Evolutionary conservation across 2,888 invertebrate species (phyloP), one percentile per base, ranked within the genome.

Genomic region (Ecliptopera silaceata): DNA sequence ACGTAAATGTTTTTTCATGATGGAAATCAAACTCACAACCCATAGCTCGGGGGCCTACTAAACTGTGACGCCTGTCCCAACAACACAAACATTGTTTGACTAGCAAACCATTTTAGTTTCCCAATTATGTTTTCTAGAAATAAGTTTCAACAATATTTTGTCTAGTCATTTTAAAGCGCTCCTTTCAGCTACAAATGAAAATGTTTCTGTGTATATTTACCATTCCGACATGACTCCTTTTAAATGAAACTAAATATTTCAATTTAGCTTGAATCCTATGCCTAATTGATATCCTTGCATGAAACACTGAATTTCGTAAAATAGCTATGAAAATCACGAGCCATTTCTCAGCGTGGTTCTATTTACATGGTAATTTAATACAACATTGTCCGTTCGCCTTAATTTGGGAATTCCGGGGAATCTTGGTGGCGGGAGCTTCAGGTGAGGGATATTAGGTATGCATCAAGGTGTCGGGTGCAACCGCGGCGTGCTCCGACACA

Each of bases 401-500:
- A 56, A 67, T 62, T 63, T 59, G 56, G 58, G 51, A 62, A 61
- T 55, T 57, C 53, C 44, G 45, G 45, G 11, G 45, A 53, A 46
- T 54, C 52, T 50, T 32, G 31, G n/a, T 15, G 11, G 48, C 46
- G 52, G 41, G 38, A 54, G 61, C 51, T 58, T 61, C 74, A 74
- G 75, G 72, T 75, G 69, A 75, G 67, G 64, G 68, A 73, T 75
- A 73, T 74, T 70, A 73, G 70, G 66, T 69, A 75, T 75, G 69
- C 70, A 69, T 75, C 74, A 74, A 69, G 70, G 69, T 74, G 72
- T 64, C 61, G 60, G 53, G 56, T 46, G 64, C 55, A 48, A 69
- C 66, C 68, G 56, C 55, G 58, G 55, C 51, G 61, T 65, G 67
- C 65, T 63, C 66, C 59, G 59, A 67, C 71, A 66, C 77, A 75